These are phyloP conservation scores for Drosophila robusta DNA, from an alignment of 2,888 invertebrate species.

Conservation along the genomic window DNA sequence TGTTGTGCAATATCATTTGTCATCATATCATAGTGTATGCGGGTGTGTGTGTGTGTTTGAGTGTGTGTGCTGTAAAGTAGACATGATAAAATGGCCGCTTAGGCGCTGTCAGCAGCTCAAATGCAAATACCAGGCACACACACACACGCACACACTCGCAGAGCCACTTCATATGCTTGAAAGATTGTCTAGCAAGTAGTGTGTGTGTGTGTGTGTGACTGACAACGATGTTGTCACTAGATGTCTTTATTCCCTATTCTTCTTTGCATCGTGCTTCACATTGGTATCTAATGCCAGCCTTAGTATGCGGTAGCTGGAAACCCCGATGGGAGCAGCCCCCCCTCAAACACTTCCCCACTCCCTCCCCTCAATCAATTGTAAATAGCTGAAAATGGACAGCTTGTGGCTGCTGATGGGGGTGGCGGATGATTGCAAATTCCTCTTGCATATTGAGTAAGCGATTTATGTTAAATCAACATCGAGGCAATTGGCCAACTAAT, in stretches of 20 bases:
- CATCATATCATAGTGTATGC: constrained; percentile 37
- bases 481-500: constrained; percentile 54
- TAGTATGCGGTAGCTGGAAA: constrained; percentile 12
- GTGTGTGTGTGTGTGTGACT: constrained; percentile 10
- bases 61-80: constrained; percentile 58
- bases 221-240: constrained; percentile 67
- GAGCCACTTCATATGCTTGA: constrained; percentile 33
- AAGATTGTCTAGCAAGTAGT: constrained; percentile 9
- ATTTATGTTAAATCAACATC: constrained; percentile 46
- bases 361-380: constrained; percentile 59
- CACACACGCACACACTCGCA: neutral
- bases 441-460: constrained; percentile 39
- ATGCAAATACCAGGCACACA: constrained; percentile 51
- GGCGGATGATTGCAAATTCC: constrained; percentile 14
- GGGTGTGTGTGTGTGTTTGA: constrained; percentile 6
- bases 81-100: constrained; percentile 79
- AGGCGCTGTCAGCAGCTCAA: constrained; percentile 68
- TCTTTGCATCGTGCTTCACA: constrained; percentile 27
- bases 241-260: constrained; percentile 56
- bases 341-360: too few relatives aligned
- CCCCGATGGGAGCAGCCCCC: constrained; percentile 4
- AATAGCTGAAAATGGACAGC: constrained; percentile 49
- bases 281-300: constrained; percentile 27
- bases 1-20: constrained; percentile 67
- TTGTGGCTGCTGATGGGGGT: constrained; percentile 1